Base-by-base conservation (phyloP, 1,140 invertebrate species). In the Cydia strobilella region DNA sequence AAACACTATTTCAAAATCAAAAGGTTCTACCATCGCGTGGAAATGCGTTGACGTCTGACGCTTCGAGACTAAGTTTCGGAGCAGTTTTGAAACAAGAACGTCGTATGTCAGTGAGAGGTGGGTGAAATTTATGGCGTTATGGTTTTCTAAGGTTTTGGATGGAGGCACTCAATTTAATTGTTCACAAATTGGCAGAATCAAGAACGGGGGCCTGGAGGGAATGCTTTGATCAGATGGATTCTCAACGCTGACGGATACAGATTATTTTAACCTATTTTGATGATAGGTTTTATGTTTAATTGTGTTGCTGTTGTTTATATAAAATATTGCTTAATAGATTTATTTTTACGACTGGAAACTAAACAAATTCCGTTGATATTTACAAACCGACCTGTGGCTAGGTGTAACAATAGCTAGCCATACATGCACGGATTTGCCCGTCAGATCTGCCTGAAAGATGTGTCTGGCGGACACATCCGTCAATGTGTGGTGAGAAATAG, bases 141-240 rank as follows among this genome's bases (percentile, higher is more conserved):
- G 20, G 6, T 20, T 59, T 7, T 59, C 7, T 23, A n/a, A 9
- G 18, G 54, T 23, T 3, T 23, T 59, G 54, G 54, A 59, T 59
- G 20, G 54, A 23, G 54, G 82, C 81, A 85, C 80, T 85, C 76
- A 81, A 73, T 77, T 82, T 85, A 85, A 84, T 82, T 85, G 82
- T 81, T 74, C 75, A 78, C 76, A 82, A 82, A 79, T 85, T 82
- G 79, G 72, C 48, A 65, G 59, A 76, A 77, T 75, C 72, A 77
- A 74, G 54, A 59, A 59, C 54, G 20, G 54, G 48, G 54, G 54
- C 18, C 54, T 2, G 20, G 4, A 59, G 54, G 54, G 54, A 59
- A 20, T 59, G 1, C 54, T 59, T 59, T 23, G 54, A 23, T 23
- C n/a, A 18, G n/a, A 1, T 15, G 63, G 7, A 54, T 54, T 18